A percentile compares a stretch with the other conserved stretches of the same genome.
Conservation (phyloP, 2,888 invertebrate genomes). For the Lymantria dispar region DNA sequence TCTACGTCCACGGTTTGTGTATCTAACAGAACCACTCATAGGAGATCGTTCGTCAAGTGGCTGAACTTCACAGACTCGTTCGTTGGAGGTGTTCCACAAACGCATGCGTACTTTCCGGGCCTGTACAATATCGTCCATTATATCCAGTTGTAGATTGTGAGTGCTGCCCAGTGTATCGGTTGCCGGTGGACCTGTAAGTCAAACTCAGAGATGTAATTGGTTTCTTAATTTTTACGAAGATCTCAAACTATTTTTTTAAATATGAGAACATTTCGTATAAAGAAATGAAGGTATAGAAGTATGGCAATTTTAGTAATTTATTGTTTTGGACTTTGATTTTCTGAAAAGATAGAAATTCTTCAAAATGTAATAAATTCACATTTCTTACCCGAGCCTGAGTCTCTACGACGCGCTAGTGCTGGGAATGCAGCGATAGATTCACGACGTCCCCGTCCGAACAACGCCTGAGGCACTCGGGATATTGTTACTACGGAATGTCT, state of each 20-base stretch:
- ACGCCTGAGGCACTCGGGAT: constrained; percentile 88
- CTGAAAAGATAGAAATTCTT: not conserved
- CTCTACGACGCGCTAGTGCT: constrained; percentile 72
- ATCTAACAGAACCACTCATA: constrained; percentile 79
- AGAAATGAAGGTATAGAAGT: no score
- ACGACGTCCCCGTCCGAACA: constrained; percentile 89
- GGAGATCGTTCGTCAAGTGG: constrained; percentile 87
- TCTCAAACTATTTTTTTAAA: no score
- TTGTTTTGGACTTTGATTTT: not conserved
- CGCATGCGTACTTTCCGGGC: constrained; percentile 92
- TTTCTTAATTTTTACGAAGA: not conserved
- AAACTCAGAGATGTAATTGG: constrained; percentile 9
- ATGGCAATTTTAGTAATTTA: not conserved
- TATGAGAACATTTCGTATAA: no score
- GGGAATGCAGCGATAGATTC: constrained; percentile 92
- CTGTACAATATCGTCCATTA: constrained; percentile 94
- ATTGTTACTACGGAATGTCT: constrained; percentile 94
- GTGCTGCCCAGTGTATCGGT: constrained; percentile 88
- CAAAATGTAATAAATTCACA: not conserved
- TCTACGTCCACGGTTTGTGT: constrained; percentile 84
- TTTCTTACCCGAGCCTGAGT: constrained; percentile 58
- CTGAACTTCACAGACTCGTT: constrained; percentile 91
- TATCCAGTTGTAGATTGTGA: constrained; percentile 92
- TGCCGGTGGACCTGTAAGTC: constrained; percentile 84
- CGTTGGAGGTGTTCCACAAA: constrained; percentile 91